Conservation (phyloP, 2,888 invertebrate species). For the Julus scandinavius region DNA sequence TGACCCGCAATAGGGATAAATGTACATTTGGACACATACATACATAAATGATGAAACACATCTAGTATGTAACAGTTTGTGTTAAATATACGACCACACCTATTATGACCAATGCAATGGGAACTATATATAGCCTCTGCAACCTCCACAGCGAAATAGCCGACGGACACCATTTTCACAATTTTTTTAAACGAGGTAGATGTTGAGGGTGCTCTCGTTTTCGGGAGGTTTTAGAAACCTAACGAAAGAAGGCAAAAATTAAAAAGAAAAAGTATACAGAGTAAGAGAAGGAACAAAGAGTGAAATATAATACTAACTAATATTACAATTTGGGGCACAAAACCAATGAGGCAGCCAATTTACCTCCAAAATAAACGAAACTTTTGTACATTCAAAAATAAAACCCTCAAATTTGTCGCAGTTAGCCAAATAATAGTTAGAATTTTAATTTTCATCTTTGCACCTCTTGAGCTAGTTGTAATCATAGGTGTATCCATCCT, state of each 20-base stretch:
- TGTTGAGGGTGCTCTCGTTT: not conserved
- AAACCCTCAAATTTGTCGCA: not conserved
- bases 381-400: not conserved
- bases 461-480: not conserved
- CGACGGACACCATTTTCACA: not conserved
- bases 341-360: not conserved
- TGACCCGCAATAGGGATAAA: not conserved
- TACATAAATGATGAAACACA: too few relatives aligned
- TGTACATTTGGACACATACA: too few relatives aligned
- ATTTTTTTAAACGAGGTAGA: not conserved
- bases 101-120: not conserved
- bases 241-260: not conserved
- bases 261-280: not conserved
- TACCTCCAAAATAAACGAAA: not conserved
- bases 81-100: not conserved
- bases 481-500: too few relatives aligned
- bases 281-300: not conserved
- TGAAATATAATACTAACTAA: not conserved
- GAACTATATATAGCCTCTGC: not conserved
- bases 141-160: not conserved
- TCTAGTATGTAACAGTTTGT: not conserved
- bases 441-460: not conserved
- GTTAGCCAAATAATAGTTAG: not conserved
- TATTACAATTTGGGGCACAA: not conserved
- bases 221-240: not conserved